Evolutionary conservation across 2,888 invertebrate species (phyloP).

Genomic region (Torymus texanus): DNA sequence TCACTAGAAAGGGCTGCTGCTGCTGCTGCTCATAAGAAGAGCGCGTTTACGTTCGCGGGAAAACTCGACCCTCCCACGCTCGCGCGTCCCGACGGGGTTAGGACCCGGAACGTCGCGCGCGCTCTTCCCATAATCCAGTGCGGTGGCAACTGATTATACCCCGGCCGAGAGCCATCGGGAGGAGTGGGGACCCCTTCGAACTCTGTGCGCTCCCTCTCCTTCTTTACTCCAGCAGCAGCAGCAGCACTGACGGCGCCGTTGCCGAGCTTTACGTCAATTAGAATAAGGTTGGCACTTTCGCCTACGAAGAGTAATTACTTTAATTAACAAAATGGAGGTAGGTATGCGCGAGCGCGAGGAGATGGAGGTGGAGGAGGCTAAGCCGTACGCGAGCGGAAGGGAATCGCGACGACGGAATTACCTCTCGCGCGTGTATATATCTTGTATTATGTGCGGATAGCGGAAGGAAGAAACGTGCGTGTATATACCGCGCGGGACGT

Average conservation of each 20-base stretch:
- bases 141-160: conserved; percentile 75
- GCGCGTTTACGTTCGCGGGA: conserved; percentile 37
- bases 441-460: conserved; percentile 19
- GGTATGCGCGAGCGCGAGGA: conserved; percentile 61
- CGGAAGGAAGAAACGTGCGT: neutral
- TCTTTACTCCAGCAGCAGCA: conserved; percentile 56
- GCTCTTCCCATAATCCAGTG: conserved; percentile 73
- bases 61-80: neutral
- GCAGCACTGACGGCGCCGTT: conserved; percentile 59
- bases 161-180: conserved; percentile 56
- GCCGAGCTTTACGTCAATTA: conserved; percentile 76
- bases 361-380: neutral
- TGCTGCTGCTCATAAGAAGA: conserved; percentile 20
- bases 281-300: conserved; percentile 77
- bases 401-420: conserved; percentile 53
- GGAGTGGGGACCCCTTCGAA: conserved; percentile 47
- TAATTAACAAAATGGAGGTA: conserved; percentile 77
- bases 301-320: conserved; percentile 77
- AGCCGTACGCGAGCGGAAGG: conserved; percentile 74
- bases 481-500: conserved; percentile 7
- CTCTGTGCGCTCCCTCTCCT: conserved; percentile 53
- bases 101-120: conserved; percentile 22
- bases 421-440: conserved; percentile 18
- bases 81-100: conserved; percentile 50
- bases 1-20: conserved; percentile 57